Base-by-base conservation (phyloP, 2,113 vertebrate genomes). In the Caranx ignobilis region DNA sequence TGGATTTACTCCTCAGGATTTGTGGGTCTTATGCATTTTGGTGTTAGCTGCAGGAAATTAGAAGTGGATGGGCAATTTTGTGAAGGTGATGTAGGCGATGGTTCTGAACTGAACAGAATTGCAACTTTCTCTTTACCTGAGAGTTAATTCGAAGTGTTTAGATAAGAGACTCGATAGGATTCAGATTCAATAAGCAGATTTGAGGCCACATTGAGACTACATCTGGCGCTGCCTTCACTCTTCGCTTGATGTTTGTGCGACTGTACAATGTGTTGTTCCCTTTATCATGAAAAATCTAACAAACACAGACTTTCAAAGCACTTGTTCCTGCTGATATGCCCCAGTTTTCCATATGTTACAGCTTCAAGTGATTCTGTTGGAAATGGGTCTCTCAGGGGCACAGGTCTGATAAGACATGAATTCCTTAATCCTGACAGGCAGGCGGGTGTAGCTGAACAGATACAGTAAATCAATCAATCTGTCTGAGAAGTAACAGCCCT, bases 401-500 rank as follows among this genome's bases (percentile, higher is more conserved):
- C 72, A 69, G 86, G 69, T 89, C 85, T 93, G 94, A 93, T 90
- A 87, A 90, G 85, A 84, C 85, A 89, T 86, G 86, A 86, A 92
- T 91, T 92, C 87, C 84, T 84, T 89, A 92, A 94, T 91, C 91
- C 90, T 94, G 92, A 93, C 90, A 92, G 92, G 66, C 86, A 89
- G 88, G 77, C 86, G 77, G 87, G 86, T 82, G 84, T 26, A 87
- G 89, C 85, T 85, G 87, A 69, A 87, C 87, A 92, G 89, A 93
- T 92, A 91, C 88, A 90, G 86, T 87, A 93, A 91, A 94, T 90
- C 87, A 93, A 91, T 91, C 84, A 88, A 66, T 67, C 84, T 79
- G 85, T 87, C 86, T 89, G 87, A 92, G 89, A 80, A 84, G 89
- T 71, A 82, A 89, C 82, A 85, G 90, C 65, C 81, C 73, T 76